Percentiles rank a stretch among this genome's conserved stretches.
Evolutionary conservation across 1,140 invertebrate species (phyloP).

Genomic region (Plutomurus gul): DNA sequence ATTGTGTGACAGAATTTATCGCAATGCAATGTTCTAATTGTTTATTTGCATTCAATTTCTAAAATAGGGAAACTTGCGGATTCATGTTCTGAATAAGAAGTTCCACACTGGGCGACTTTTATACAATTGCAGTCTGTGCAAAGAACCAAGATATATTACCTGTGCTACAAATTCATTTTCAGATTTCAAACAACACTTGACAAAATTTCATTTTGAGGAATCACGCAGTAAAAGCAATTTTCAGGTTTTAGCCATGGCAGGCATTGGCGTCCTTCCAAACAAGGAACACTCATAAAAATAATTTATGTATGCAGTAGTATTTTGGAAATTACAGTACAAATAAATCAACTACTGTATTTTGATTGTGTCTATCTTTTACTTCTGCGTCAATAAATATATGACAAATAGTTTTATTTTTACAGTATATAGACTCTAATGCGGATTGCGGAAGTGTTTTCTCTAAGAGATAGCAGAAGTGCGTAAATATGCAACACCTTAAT

Average conservation of each 20-base stretch:
- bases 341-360: background rate
- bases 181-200: constrained; percentile 29
- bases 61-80: constrained; percentile 33
- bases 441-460: too few species aligned
- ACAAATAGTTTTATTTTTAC: too few species aligned
- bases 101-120: background rate
- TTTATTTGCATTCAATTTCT: background rate
- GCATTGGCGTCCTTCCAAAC: background rate
- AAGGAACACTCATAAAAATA: background rate
- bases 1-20: background rate
- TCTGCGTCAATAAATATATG: too few species aligned
- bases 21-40: background rate
- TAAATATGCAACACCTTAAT: too few species aligned
- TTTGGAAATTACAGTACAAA: too few species aligned
- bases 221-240: background rate
- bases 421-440: too few species aligned
- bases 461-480: too few species aligned
- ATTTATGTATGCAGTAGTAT: background rate
- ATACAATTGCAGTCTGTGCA: constrained; percentile 10
- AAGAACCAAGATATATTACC: background rate
- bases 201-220: background rate
- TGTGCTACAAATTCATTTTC: background rate
- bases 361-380: too few species aligned
- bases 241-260: background rate
- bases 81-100: constrained; percentile 13